These are phyloP conservation scores for Nyctalus aviator DNA, from an alignment of 2,797 vertebrate species.

Conservation along the genomic window DNA sequence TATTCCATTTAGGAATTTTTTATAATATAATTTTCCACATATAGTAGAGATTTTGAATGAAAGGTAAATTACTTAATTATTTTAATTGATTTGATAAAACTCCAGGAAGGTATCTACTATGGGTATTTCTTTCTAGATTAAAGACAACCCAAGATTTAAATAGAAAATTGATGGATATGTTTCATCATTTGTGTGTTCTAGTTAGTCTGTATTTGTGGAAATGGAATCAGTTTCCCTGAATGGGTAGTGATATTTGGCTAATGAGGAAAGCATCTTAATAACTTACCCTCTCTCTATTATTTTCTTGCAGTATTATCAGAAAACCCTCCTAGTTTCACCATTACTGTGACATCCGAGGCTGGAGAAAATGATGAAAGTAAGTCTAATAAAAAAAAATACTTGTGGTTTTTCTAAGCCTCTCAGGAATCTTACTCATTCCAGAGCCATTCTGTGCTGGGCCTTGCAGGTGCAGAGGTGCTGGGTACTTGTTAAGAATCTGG, in stretches of 20 bases:
- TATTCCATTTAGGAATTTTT: not conserved
- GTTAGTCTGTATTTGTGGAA: conserved; percentile 46
- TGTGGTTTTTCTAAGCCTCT: not conserved
- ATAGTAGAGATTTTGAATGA: conserved; percentile 26
- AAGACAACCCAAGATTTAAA: conserved; percentile 6
- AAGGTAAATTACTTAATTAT: conserved; percentile 31
- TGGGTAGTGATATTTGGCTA: not conserved
- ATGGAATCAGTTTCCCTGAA: conserved; percentile 1
- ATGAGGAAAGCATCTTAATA: conserved; percentile 17
- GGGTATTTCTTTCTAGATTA: conserved; percentile 31
- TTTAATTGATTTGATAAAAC: conserved; percentile 58
- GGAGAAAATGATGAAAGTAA: conserved; percentile 96
- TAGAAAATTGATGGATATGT: not conserved
- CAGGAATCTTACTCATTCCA: not conserved
- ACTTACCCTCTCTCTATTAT: conserved; percentile 41
- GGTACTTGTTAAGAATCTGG: not conserved
- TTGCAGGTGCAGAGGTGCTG: not conserved
- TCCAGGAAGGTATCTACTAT: not conserved
- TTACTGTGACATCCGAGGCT: conserved; percentile 96
- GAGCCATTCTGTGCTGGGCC: not conserved
- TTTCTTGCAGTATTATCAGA: conserved; percentile 93
- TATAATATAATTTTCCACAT: conserved; percentile 32
- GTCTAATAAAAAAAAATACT: conserved; percentile 79
- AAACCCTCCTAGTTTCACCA: conserved; percentile 94
- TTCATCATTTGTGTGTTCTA: conserved; percentile 37